These are phyloP conservation scores for Meloidogyne floridensis DNA, from an alignment of 1,140 invertebrate genomes.

Conservation along the genomic window DNA sequence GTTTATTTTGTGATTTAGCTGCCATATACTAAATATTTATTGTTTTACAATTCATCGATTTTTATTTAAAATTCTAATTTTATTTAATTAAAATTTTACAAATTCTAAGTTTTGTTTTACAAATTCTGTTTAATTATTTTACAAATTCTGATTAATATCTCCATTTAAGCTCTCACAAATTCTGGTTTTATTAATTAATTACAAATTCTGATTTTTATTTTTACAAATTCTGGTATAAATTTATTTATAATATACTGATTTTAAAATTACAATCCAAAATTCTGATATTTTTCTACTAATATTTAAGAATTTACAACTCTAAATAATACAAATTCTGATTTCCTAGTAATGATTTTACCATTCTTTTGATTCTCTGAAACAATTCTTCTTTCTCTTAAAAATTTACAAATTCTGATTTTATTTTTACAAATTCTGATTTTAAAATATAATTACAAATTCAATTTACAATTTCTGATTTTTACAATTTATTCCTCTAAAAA, in stretches of 20 bases:
- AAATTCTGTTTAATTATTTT: conserved; percentile 6
- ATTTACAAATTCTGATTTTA: not conserved
- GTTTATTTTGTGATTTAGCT: not conserved
- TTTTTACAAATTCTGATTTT: too few species aligned
- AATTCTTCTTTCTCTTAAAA: too few species aligned
- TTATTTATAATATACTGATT: too few species aligned
- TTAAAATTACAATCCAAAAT: too few species aligned
- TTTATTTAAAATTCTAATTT: not conserved
- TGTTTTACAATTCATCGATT: not conserved
- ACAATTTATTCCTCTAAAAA: not conserved
- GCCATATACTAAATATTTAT: not conserved
- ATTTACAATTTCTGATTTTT: not conserved
- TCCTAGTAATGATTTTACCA: not conserved
- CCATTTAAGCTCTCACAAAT: too few species aligned
- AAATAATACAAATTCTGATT: too few species aligned
- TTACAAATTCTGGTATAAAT: too few species aligned
- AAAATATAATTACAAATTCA: too few species aligned
- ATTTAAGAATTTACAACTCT: too few species aligned
- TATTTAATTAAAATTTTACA: too few species aligned
- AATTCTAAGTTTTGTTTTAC: too few species aligned
- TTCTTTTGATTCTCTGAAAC: not conserved
- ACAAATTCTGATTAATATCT: not conserved
- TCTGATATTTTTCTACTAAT: too few species aligned
- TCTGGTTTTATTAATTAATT: not conserved
- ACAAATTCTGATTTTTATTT: not conserved